Evolutionary conservation across 2,888 invertebrate species (phyloP), one percentile per base, ranked within the genome.

Genomic region (Synanthedon myopaeformis): DNA sequence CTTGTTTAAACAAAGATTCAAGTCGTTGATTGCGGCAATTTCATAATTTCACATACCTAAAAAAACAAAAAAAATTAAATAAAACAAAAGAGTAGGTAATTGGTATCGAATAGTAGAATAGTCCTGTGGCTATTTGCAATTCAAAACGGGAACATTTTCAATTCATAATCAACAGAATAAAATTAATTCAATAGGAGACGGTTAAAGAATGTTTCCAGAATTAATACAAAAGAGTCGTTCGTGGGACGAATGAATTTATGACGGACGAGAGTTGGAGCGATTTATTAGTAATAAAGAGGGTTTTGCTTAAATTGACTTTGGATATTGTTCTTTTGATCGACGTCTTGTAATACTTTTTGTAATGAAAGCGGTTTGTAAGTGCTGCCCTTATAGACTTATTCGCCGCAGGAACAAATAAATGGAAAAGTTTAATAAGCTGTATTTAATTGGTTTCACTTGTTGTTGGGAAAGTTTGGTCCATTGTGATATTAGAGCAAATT

Each of bases 161-260:
- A 81, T 82, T 81, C 74, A 82, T 79, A 82, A 83, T 83, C 80
- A 81, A 82, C 80, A 76, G 74, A 75, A 77, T 74, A 72, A 79
- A 82, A 81, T 81, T 79, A 79, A 80, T 79, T 82, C 76, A 76
- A 79, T 79, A 73, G 76, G 63, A 66, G 42, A 59, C 59, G 59
- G 62, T 63, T 70, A 67, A 74, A 77, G 74, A 79, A 75, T 76
- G 72, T 72, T 72, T 65, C 67, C 41, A 42, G 66, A 66, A 70
- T 66, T 69, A 69, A 62, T 63, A 67, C 65, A 72, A 72, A 69
- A 67, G 68, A 68, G 66, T 56, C 59, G 61, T 63, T 62, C 54
- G 59, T 58, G 59, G 49, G 60, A 51, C 56, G 59, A 59, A 75
- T 74, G 72, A 75, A 74, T 74, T 69, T 74, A 70, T 74, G 67